These are phyloP conservation scores for Mythimna loreyi DNA, from an alignment of 2,888 invertebrate species.

Conservation along the genomic window DNA sequence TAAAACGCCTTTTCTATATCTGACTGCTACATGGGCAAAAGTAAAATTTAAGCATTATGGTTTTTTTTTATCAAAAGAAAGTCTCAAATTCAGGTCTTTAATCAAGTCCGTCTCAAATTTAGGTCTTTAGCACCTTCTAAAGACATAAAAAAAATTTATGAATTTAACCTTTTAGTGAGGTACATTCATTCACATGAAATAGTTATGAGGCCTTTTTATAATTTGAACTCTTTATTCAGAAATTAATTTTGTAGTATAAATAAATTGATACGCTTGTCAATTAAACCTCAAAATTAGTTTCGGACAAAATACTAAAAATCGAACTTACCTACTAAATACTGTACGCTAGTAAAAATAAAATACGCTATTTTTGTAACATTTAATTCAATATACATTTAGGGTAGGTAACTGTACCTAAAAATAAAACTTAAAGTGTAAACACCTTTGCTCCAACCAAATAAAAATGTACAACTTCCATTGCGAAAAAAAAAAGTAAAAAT, in stretches of 20 bases:
- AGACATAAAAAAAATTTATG: not conserved
- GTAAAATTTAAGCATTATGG: not conserved
- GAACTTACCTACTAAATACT: too few species aligned
- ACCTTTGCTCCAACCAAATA: not conserved
- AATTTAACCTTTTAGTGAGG: not conserved
- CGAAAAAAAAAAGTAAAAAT: slow-evolving; percentile 21
- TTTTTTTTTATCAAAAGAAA: slow-evolving; percentile 1
- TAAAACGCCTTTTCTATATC: not conserved
- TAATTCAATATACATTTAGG: too few species aligned
- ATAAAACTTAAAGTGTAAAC: slow-evolving; percentile 4
- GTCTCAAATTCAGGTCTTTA: not conserved
- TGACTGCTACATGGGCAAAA: not conserved
- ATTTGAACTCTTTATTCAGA: not conserved
- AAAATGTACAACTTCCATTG: slow-evolving; percentile 2
- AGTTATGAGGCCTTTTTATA: not conserved
- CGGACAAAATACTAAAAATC: not conserved
- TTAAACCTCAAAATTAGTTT: not conserved
- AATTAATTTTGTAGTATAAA: not conserved
- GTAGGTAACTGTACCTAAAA: not conserved
- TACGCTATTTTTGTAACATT: too few species aligned
- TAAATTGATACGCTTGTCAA: not conserved
- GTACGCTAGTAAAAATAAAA: too few species aligned
- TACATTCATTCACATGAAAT: not conserved
- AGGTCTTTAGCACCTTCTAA: not conserved
- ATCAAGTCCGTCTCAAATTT: slow-evolving; percentile 3